A percentile compares a stretch with the other conserved stretches of the same genome.
phyloP scores from a whole-genome alignment of 1,140 invertebrate species.

The Euwallacea fornicatus region DNA sequence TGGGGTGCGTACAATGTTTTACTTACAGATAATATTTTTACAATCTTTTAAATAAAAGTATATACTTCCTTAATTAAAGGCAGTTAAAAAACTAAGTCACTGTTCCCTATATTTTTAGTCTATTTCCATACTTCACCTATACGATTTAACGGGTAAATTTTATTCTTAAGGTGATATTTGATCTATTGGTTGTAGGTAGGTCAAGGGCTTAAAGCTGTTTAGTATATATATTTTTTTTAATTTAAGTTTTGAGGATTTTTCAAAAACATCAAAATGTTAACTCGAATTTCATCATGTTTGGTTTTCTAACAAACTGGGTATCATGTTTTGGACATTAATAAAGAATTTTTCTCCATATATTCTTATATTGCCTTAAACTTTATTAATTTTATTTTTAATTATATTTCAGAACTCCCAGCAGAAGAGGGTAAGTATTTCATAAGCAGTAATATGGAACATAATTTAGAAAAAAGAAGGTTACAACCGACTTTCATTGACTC shows the following conservation, averaged over 20 bases:
- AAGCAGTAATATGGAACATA: background rate
- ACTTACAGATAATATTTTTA: no score
- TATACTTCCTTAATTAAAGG: no score
- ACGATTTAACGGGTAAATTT: no score
- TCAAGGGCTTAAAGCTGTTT: no score
- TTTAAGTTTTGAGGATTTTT: background rate
- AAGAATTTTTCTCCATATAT: background rate
- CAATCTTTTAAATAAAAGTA: no score
- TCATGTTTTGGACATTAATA: background rate
- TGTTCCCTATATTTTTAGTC: no score
- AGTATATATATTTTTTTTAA: background rate
- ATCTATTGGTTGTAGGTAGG: no score
- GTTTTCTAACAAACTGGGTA: background rate
- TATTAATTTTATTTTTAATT: background rate
- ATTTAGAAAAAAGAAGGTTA: background rate
- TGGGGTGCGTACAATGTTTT: no score
- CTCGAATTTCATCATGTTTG: background rate
- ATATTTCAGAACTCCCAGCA: slow-evolving; percentile 71
- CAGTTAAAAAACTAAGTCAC: no score
- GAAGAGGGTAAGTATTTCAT: slow-evolving; percentile 66
- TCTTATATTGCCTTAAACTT: background rate
- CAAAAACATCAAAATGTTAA: background rate
- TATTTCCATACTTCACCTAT: no score
- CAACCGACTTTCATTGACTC: background rate
- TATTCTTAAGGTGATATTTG: no score